Percentiles rank a stretch among this genome's conserved stretches.
phyloP scores from a whole-genome alignment of 2,797 vertebrate species.

The Garrulus glandarius region DNA sequence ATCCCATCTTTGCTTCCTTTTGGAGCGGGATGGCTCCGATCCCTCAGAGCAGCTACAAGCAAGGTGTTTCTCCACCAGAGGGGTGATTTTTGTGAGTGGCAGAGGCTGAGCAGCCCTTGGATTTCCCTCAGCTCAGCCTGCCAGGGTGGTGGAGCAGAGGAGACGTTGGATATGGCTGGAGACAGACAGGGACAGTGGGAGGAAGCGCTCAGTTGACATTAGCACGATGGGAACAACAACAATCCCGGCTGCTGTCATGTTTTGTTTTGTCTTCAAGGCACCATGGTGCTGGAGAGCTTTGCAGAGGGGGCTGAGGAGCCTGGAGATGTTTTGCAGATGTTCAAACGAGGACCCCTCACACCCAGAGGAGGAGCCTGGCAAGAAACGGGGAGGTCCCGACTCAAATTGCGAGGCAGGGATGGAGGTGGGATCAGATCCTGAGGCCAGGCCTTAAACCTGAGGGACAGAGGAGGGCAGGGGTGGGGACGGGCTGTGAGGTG shows the following conservation, averaged over 20 bases:
- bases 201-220: neutral
- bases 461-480: neutral
- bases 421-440: neutral
- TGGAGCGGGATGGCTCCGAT: fast-evolving
- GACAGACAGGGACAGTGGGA: neutral
- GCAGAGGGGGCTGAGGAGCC: neutral
- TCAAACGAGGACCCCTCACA: neutral
- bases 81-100: neutral
- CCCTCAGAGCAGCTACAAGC: neutral
- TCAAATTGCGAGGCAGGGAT: fast-evolving
- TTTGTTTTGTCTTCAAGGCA: slow-evolving; percentile 46
- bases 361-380: neutral
- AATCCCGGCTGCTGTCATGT: slow-evolving; percentile 29
- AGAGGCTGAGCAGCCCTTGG: neutral
- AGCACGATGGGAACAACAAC: slow-evolving; percentile 35
- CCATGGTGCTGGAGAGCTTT: slow-evolving; percentile 8
- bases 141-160: neutral
- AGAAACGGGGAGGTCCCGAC: neutral
- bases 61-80: neutral
- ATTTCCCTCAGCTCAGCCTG: neutral
- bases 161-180: neutral
- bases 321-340: slow-evolving; percentile 44
- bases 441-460: neutral
- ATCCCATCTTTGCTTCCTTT: neutral
- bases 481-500: neutral